phyloP scores from a whole-genome alignment of 2,888 invertebrate genomes.

The Thera britannica region DNA sequence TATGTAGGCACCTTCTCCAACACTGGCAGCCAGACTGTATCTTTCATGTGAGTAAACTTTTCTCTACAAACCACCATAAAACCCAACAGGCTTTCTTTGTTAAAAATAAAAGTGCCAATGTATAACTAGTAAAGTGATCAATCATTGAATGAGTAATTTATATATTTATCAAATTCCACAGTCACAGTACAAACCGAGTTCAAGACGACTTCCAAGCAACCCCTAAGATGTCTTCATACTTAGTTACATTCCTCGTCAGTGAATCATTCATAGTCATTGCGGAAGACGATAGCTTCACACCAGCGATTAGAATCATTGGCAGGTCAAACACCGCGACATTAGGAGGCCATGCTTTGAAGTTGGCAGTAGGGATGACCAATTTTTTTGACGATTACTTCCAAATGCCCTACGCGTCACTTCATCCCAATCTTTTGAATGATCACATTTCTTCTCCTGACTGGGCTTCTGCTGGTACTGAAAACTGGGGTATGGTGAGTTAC shows the following conservation, averaged over 20 bases:
- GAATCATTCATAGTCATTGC: conserved; percentile 74
- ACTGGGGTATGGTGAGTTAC: conserved; percentile 82
- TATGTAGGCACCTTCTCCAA: conserved; percentile 85
- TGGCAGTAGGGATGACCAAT: conserved; percentile 69
- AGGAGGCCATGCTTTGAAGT: conserved; percentile 62
- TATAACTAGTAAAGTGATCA: not conserved
- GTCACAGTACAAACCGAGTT: conserved; percentile 50
- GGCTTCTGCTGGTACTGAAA: conserved; percentile 80
- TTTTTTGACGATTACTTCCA: conserved; percentile 70
- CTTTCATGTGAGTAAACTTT: conserved; percentile 13
- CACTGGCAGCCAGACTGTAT: conserved; percentile 73
- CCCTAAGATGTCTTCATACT: conserved; percentile 92
- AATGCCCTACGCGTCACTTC: conserved; percentile 65
- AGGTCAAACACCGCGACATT: conserved; percentile 71
- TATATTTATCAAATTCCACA: conserved; percentile 43
- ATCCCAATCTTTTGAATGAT: conserved; percentile 70
- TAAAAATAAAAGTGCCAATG: too few relatives aligned
- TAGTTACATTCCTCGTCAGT: conserved; percentile 92
- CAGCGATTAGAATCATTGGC: conserved; percentile 74
- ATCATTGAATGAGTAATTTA: not conserved
- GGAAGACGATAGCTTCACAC: conserved; percentile 59
- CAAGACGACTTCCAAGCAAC: conserved; percentile 78
- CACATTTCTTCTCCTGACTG: conserved; percentile 78
- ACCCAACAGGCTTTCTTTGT: too few relatives aligned
- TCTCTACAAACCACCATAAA: not conserved